Percentiles rank a stretch among this genome's conserved stretches.
phyloP scores from a whole-genome alignment of 2,797 vertebrate species.

The Pseudochirops corinnae region DNA sequence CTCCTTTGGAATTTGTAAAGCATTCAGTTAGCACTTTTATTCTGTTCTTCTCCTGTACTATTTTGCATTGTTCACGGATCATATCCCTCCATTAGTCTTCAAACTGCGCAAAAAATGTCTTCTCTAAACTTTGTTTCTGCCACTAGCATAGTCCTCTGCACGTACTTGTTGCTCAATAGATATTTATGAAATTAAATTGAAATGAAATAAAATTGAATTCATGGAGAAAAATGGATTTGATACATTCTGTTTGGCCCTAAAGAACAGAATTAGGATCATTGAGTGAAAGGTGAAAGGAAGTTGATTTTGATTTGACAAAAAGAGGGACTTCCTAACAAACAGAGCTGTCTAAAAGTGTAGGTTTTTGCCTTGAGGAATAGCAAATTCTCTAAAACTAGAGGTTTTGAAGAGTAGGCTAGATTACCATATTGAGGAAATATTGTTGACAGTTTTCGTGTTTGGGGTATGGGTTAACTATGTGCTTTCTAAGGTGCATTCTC shows the following conservation, averaged over 20 bases:
- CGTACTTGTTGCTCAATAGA: neutral
- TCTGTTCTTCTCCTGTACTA: neutral
- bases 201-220: neutral
- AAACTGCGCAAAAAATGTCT: neutral
- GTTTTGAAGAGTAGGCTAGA: neutral
- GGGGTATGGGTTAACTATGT: neutral
- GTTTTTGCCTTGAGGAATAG: neutral
- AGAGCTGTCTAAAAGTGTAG: neutral
- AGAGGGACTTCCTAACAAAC: neutral
- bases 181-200: neutral
- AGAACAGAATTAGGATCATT: neutral
- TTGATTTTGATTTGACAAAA: neutral
- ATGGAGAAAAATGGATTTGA: neutral
- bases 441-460: neutral
- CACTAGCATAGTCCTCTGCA: neutral
- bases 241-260: neutral
- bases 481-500: neutral
- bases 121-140: neutral
- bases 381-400: neutral
- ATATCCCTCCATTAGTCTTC: neutral
- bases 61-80: neutral
- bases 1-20: neutral
- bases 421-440: neutral
- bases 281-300: neutral
- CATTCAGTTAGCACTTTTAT: neutral